phyloP scores from a whole-genome alignment of 1,140 invertebrate genomes.

The Metopolophium dirhodum region DNA sequence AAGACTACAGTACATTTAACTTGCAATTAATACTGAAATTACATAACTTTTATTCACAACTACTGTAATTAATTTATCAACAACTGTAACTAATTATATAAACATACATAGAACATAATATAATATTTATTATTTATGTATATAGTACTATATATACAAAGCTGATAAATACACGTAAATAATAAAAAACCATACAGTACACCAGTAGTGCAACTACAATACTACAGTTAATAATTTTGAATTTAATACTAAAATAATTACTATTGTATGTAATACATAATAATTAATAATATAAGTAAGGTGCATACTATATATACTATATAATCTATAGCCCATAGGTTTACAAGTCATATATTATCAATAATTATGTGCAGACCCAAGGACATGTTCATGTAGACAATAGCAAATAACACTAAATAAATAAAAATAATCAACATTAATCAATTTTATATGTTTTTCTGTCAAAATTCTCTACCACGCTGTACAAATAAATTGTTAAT shows the following conservation, averaged over 20 bases:
- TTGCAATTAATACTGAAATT: neutral
- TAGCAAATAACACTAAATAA: too few species aligned
- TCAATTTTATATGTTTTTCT: too few species aligned
- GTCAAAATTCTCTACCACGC: too few species aligned
- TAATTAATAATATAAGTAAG: neutral
- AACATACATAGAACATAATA: neutral
- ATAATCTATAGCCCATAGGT: too few species aligned
- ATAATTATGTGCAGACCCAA: too few species aligned
- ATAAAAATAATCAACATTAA: too few species aligned
- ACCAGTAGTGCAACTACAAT: neutral
- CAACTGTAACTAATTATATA: neutral
- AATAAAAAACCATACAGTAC: neutral
- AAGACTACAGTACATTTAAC: neutral
- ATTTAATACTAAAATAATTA: neutral
- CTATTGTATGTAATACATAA: neutral
- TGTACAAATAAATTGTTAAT: too few species aligned
- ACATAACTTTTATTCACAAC: conserved; percentile 1
- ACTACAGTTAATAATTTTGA: neutral
- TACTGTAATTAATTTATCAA: conserved; percentile 3
- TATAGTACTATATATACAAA: neutral
- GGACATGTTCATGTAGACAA: too few species aligned
- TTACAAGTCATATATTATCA: too few species aligned
- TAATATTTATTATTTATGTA: neutral
- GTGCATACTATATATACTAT: neutral
- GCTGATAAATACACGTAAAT: neutral